Evolutionary conservation across 2,113 vertebrate genomes (phyloP), one percentile per base, ranked within the genome.

Genomic region (Pseudorectes ferrugineus): DNA sequence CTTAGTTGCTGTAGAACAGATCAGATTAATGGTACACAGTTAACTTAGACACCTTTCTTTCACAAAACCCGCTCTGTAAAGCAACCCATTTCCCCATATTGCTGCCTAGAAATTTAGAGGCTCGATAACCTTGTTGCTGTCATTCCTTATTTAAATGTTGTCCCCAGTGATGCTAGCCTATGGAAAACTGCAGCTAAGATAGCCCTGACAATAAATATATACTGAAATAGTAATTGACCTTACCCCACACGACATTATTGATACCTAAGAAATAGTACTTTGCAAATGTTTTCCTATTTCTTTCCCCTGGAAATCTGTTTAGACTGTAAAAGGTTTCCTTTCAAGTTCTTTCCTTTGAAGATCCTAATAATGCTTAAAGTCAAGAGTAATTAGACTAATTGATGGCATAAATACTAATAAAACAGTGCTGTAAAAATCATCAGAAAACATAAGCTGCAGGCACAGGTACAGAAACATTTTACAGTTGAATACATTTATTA

Each of bases 11-110:
- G 89, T 59, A 94, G 96, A 96, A 93, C 95, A 96, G 95, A 95
- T 96, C 96, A 97, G 89, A 96, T 96, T 98, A 95, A 91, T 97
- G 95, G 71, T 89, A 91, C 72, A 94, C 36, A 95, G 92, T 92
- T 94, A 94, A 89, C 94, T 94, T 19, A 72, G 78, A 78, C 85
- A 89, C 81, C 95, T 95, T 95, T 92, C 88, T 92, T 90, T 88
- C 73, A 94, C 85, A 58, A 80, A 94, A 93, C 81, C 93, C 40
- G 70, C 73, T 96, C 63, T 17, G 48, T 82, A 95, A 89, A 97
- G 95, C 93, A 95, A 88, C 5, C 24, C 73, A 89, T 96, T 97
- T 95, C 88, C 85, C 82, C 91, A 87, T 72, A 84, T 71, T 92
- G 93, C 95, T 68, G 73, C 85, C 84, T 61, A 95, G 89, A 73